phyloP scores from a whole-genome alignment of 2,113 vertebrate genomes.

The Osmerus mordax region DNA sequence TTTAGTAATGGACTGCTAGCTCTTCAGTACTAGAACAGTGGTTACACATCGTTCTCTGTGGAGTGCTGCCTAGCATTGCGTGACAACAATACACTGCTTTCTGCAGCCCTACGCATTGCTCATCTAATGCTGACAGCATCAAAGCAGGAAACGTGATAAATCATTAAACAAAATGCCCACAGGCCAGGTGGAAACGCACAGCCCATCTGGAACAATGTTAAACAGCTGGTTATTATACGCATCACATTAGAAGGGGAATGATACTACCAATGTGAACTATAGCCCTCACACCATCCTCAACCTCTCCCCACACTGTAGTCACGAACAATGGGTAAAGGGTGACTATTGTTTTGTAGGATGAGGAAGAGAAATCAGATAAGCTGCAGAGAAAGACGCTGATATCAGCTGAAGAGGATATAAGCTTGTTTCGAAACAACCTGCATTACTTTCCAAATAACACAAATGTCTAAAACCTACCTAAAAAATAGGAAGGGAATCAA shows the following conservation, averaged over 20 bases:
- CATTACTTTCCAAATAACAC: background rate
- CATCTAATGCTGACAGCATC: conserved; percentile 37
- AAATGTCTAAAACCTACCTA: too few species aligned
- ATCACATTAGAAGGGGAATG: conserved; percentile 25
- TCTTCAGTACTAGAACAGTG: conserved; percentile 7
- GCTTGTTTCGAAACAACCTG: background rate
- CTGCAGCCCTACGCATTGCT: conserved; percentile 6
- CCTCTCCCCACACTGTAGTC: too few species aligned
- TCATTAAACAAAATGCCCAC: conserved; percentile 46
- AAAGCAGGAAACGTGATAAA: conserved; percentile 56
- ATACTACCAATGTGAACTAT: conserved; percentile 11
- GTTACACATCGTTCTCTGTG: conserved; percentile 38
- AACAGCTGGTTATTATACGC: conserved; percentile 38
- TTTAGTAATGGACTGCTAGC: background rate
- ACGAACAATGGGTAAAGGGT: too few species aligned
- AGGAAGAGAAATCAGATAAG: too few species aligned
- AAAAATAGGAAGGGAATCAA: too few species aligned
- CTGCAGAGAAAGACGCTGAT: too few species aligned
- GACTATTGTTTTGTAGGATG: too few species aligned
- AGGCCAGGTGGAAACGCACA: conserved; percentile 29
- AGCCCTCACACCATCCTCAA: too few species aligned
- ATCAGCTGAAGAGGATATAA: background rate
- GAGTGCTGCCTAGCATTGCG: conserved; percentile 9
- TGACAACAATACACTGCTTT: conserved; percentile 31
- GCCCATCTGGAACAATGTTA: conserved; percentile 40